Percentiles rank a stretch among this genome's conserved stretches.
These are phyloP conservation scores for Xestia xanthographa DNA, from an alignment of 2,888 invertebrate genomes.

Conservation along the genomic window DNA sequence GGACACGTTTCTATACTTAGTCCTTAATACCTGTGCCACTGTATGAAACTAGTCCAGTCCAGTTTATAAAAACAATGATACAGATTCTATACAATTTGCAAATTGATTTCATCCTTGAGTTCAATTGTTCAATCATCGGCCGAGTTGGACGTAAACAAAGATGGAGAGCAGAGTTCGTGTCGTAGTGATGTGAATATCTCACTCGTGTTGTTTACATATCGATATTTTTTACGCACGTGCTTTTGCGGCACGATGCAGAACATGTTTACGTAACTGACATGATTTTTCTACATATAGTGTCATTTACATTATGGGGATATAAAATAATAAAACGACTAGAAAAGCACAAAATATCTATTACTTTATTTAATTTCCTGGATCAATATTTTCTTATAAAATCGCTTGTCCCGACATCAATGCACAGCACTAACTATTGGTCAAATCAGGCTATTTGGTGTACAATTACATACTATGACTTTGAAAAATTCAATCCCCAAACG, in stretches of 20 bases:
- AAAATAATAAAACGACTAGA: neutral
- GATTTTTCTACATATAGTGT: neutral
- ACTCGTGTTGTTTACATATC: conserved; percentile 75
- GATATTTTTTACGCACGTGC: conserved; percentile 63
- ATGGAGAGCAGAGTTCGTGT: conserved; percentile 79
- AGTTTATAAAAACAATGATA: neutral
- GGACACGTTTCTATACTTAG: neutral
- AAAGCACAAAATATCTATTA: neutral
- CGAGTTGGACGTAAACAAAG: conserved; percentile 78
- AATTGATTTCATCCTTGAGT: conserved; percentile 75
- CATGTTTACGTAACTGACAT: neutral
- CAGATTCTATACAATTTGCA: conserved; percentile 48
- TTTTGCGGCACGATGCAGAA: neutral
- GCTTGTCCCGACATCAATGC: neutral
- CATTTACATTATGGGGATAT: too few relatives aligned
- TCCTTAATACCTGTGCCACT: neutral
- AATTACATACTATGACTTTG: too few relatives aligned
- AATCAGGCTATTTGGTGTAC: too few relatives aligned
- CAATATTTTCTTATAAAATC: neutral
- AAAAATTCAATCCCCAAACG: neutral
- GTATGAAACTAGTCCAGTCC: neutral
- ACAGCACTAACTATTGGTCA: neutral
- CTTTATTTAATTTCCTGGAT: neutral
- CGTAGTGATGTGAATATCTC: conserved; percentile 73
- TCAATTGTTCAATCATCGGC: conserved; percentile 74